Conservation (phyloP, 2,888 invertebrate genomes). For the Drosophila antonietae region DNA sequence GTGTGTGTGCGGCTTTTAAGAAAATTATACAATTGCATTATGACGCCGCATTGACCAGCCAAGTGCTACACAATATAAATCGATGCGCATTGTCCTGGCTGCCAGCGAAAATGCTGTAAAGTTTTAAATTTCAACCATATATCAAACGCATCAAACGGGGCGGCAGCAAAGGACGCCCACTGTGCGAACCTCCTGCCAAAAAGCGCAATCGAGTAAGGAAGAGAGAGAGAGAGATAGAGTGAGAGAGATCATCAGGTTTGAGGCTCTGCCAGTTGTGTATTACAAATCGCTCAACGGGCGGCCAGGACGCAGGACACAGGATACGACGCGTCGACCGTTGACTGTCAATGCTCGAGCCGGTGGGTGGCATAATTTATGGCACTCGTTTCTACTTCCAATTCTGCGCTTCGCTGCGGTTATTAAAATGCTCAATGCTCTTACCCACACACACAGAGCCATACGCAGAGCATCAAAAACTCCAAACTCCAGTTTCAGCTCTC, state of each 20-base stretch:
- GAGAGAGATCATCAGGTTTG: conserved; percentile 24
- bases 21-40: conserved; percentile 79
- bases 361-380: conserved; percentile 81
- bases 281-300: conserved; percentile 83
- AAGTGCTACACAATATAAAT: conserved; percentile 60
- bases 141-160: conserved; percentile 62
- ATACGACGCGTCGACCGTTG: conserved; percentile 11
- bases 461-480: conserved; percentile 17
- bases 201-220: conserved; percentile 72
- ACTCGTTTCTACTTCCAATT: conserved; percentile 50
- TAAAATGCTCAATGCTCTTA: conserved; percentile 79
- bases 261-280: conserved; percentile 59
- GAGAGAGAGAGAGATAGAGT: conserved; percentile 10
- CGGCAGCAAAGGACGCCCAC: conserved; percentile 35
- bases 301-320: conserved; percentile 30
- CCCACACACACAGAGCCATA: conserved; percentile 53
- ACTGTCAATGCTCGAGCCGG: conserved; percentile 59
- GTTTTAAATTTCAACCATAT: conserved; percentile 72
- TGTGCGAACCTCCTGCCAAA: conserved; percentile 53
- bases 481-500: conserved; percentile 29
- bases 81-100: conserved; percentile 49
- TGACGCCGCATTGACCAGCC: conserved; percentile 72
- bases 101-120: conserved; percentile 31
- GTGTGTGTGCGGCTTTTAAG: conserved; percentile 67
- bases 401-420: conserved; percentile 69